Evolutionary conservation across 1,140 invertebrate genomes (phyloP).

Genomic region (Eufriesea mexicana): DNA sequence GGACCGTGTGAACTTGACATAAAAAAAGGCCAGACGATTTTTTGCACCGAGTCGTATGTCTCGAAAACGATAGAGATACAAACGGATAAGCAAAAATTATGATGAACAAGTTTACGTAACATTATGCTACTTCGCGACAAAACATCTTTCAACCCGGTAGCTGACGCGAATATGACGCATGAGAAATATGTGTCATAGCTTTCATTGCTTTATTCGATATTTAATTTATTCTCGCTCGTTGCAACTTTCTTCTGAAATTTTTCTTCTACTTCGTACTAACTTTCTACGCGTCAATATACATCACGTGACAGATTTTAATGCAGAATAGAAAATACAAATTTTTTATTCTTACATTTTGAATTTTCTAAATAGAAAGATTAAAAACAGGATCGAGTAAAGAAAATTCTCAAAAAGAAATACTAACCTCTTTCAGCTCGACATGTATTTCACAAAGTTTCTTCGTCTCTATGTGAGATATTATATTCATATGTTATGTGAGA

Average conservation of each 20-base stretch:
- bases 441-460: too few relatives aligned
- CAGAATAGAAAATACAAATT: not conserved
- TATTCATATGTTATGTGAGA: too few relatives aligned
- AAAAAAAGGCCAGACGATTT: not conserved
- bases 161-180: not conserved
- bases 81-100: not conserved
- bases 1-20: not conserved
- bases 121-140: not conserved
- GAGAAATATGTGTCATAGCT: slow-evolving; percentile 1
- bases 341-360: too few relatives aligned
- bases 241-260: not conserved
- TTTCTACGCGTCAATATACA: not conserved
- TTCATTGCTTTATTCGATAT: not conserved
- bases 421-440: too few relatives aligned
- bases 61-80: not conserved
- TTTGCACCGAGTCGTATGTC: not conserved
- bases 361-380: too few relatives aligned
- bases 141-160: not conserved
- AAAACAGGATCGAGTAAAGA: not conserved
- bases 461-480: too few relatives aligned
- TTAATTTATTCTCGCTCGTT: not conserved
- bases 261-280: not conserved
- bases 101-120: slow-evolving; percentile 6
- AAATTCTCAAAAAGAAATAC: not conserved
- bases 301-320: not conserved